Percentiles rank a stretch among this genome's conserved stretches.
Evolutionary conservation across 1,140 invertebrate genomes (phyloP).

Genomic region (Drosophila orena): DNA sequence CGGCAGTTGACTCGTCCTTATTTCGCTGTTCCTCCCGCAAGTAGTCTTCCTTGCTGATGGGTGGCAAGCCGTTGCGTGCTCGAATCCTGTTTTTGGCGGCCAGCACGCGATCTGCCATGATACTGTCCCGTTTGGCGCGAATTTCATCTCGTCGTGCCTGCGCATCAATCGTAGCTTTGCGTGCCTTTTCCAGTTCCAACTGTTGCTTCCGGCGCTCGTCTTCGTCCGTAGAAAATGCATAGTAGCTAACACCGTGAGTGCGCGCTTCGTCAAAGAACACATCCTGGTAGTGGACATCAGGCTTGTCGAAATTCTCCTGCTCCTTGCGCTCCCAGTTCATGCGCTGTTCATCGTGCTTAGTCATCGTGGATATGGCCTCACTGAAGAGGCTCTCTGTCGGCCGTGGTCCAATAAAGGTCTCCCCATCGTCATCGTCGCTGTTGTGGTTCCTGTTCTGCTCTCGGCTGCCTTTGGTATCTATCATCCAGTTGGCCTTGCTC

Average conservation of each 20-base stretch:
- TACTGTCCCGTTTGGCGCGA: slow-evolving; percentile 88
- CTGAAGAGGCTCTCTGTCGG: slow-evolving; percentile 63
- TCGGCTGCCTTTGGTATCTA: slow-evolving; percentile 54
- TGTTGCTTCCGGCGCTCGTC: slow-evolving; percentile 91
- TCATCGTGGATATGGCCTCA: slow-evolving; percentile 76
- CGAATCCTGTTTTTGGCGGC: slow-evolving; percentile 92
- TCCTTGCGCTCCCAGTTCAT: slow-evolving; percentile 89
- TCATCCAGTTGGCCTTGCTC: slow-evolving; percentile 81
- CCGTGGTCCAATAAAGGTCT: slow-evolving; percentile 43
- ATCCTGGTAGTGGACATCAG: slow-evolving; percentile 95
- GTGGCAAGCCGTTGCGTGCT: slow-evolving; percentile 90
- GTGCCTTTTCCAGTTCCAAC: slow-evolving; percentile 88
- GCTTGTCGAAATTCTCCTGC: slow-evolving; percentile 86
- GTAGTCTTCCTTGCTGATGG: slow-evolving; percentile 77
- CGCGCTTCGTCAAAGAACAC: slow-evolving; percentile 95
- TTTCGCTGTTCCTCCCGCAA: slow-evolving; percentile 50
- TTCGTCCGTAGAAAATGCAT: slow-evolving; percentile 94
- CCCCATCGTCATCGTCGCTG: slow-evolving; percentile 28
- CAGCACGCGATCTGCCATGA: slow-evolving; percentile 90
- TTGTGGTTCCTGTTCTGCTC: slow-evolving; percentile 11
- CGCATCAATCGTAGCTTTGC: slow-evolving; percentile 89
- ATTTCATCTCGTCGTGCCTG: slow-evolving; percentile 88
- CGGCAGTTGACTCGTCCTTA: slow-evolving; percentile 84
- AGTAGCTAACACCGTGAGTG: slow-evolving; percentile 95
- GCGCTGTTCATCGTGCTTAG: slow-evolving; percentile 86